These are phyloP conservation scores for Perca fluviatilis DNA, from an alignment of 2,113 vertebrate genomes.

Conservation along the genomic window DNA sequence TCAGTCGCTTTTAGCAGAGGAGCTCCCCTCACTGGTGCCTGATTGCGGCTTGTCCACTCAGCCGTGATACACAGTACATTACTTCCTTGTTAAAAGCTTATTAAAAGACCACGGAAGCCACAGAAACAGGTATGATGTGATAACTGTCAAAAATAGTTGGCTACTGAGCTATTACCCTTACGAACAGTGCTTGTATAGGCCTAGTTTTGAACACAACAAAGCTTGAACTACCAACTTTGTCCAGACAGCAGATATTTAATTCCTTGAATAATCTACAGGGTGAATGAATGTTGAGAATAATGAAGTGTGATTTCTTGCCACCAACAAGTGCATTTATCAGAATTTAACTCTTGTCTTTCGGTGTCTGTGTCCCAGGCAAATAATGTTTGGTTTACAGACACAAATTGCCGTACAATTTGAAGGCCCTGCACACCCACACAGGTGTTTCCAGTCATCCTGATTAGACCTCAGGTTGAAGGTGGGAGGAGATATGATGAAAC, in stretches of 20 bases:
- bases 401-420: neutral
- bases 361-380: neutral
- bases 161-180: neutral
- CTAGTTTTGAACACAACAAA: neutral
- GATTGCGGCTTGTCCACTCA: neutral
- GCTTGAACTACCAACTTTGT: neutral
- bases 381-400: neutral
- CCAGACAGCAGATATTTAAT: slow-evolving; percentile 62
- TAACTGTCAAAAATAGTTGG: neutral
- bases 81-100: neutral
- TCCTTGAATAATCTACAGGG: slow-evolving; percentile 50
- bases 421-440: neutral
- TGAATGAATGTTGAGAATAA: slow-evolving; percentile 31
- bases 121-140: slow-evolving; percentile 4
- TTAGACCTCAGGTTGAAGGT: neutral
- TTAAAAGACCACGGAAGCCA: slow-evolving; percentile 12
- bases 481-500: too few species aligned
- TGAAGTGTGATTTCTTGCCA: slow-evolving; percentile 3
- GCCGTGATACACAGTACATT: neutral
- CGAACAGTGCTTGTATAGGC: neutral
- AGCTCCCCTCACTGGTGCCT: slow-evolving; percentile 6
- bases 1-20: neutral
- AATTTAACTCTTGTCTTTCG: neutral
- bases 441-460: neutral
- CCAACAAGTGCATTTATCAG: slow-evolving; percentile 4